Conservation (phyloP, 2,888 invertebrate species). For the Drosophila rubida region DNA sequence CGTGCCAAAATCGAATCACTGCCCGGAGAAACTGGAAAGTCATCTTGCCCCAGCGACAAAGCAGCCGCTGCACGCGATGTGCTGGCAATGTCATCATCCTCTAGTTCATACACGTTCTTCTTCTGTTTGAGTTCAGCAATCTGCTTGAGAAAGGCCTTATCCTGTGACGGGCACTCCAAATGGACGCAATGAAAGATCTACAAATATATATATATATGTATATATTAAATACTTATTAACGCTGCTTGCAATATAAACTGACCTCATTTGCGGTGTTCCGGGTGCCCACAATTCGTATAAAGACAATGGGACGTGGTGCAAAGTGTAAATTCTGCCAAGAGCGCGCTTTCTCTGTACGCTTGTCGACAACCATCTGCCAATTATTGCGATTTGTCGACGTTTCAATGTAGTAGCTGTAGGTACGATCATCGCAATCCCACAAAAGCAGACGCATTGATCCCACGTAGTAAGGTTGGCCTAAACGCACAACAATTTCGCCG, state of each 20-base stretch:
- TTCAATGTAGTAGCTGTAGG: slow-evolving; percentile 98
- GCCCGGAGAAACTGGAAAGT: slow-evolving; percentile 8
- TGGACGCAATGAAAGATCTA: slow-evolving; percentile 99
- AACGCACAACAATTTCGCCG: slow-evolving; percentile 97
- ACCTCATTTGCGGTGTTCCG: slow-evolving; percentile 99
- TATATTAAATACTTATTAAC: neutral
- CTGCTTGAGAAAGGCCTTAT: slow-evolving; percentile 72
- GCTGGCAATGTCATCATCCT: slow-evolving; percentile 55
- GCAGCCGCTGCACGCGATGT: slow-evolving; percentile 45
- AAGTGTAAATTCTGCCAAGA: slow-evolving; percentile 98
- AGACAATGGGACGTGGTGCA: slow-evolving; percentile 93
- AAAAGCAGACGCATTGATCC: slow-evolving; percentile 95
- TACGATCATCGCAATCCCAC: slow-evolving; percentile 98
- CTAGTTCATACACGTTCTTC: neutral
- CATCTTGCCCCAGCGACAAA: slow-evolving; percentile 3
- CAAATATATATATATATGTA: slow-evolving; percentile 18
- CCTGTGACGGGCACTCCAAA: slow-evolving; percentile 96
- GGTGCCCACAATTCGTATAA: slow-evolving; percentile 97
- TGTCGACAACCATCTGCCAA: slow-evolving; percentile 96
- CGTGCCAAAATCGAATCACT: slow-evolving; percentile 11
- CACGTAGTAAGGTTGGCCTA: slow-evolving; percentile 97
- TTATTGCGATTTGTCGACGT: slow-evolving; percentile 96
- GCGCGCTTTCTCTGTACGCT: slow-evolving; percentile 92
- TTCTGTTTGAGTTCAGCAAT: slow-evolving; percentile 51
- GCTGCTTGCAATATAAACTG: slow-evolving; percentile 61